phyloP scores from a whole-genome alignment of 2,888 invertebrate genomes.

The Tipula unca region DNA sequence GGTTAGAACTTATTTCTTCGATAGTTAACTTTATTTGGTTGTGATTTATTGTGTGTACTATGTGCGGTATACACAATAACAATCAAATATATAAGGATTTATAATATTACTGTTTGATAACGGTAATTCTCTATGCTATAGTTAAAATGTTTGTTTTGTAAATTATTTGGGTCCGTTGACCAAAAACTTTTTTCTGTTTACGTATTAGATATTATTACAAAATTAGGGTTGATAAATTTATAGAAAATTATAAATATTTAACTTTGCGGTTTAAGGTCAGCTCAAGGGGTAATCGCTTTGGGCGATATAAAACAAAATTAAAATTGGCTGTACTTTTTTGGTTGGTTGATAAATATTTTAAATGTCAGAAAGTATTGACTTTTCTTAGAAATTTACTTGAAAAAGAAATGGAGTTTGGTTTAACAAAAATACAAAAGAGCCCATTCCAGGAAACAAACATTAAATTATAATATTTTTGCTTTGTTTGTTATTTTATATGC shows the following conservation, averaged over 20 bases:
- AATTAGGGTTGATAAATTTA: background rate
- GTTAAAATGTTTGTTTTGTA: background rate
- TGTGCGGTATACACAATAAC: background rate
- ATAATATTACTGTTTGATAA: background rate
- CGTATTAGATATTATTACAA: background rate
- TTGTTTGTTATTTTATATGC: background rate
- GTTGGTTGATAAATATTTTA: background rate
- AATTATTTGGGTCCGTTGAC: background rate
- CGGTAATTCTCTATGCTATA: background rate
- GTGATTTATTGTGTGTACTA: background rate
- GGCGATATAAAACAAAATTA: background rate
- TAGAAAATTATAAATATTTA: background rate
- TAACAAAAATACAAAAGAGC: background rate
- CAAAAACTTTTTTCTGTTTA: background rate
- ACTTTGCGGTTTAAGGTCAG: background rate
- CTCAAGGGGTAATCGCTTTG: background rate
- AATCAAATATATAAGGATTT: background rate
- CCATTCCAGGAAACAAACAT: background rate
- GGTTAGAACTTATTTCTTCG: background rate
- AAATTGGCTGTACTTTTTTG: background rate
- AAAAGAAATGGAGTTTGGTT: background rate
- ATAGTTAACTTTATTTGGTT: background rate
- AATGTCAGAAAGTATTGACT: background rate
- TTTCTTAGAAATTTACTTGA: background rate
- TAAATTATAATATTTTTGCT: background rate